Percentiles rank a stretch among this genome's conserved stretches.
Evolutionary conservation across 1,140 invertebrate genomes (phyloP).

Genomic region (Coboldia fuscipes): DNA sequence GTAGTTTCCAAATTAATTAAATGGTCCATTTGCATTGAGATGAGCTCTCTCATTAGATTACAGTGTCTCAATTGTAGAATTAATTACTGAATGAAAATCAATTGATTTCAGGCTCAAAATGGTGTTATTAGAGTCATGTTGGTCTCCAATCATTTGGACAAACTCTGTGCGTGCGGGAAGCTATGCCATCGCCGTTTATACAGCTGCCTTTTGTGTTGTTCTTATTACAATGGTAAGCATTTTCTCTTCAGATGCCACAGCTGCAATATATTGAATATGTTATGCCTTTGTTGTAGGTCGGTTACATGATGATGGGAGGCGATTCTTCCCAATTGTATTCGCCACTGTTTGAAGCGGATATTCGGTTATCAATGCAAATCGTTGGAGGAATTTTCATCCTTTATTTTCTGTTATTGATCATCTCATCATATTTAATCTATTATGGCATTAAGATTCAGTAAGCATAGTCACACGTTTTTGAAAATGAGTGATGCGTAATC

Average conservation of each 20-base stretch:
- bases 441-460: slow-evolving; percentile 24
- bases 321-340: slow-evolving; percentile 72
- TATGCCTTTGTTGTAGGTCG: slow-evolving; percentile 16
- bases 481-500: background rate
- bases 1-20: no score
- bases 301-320: slow-evolving; percentile 57
- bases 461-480: slow-evolving; percentile 4
- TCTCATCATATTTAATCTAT: slow-evolving; percentile 35
- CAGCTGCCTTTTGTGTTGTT: slow-evolving; percentile 43
- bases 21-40: no score
- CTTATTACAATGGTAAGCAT: slow-evolving; percentile 41
- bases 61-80: no score
- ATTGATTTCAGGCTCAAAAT: slow-evolving; percentile 22
- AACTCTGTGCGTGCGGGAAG: slow-evolving; percentile 52
- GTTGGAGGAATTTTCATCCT: slow-evolving; percentile 49
- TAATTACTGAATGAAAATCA: no score
- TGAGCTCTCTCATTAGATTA: no score
- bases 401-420: slow-evolving; percentile 45
- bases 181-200: slow-evolving; percentile 54
- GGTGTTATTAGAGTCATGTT: slow-evolving; percentile 55
- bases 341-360: slow-evolving; percentile 69
- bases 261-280: no score
- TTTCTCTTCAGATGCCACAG: background rate
- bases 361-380: slow-evolving; percentile 46
- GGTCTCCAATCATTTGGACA: slow-evolving; percentile 72